Conservation (phyloP, 2,113 vertebrate species). For the Sander lucioperca region DNA sequence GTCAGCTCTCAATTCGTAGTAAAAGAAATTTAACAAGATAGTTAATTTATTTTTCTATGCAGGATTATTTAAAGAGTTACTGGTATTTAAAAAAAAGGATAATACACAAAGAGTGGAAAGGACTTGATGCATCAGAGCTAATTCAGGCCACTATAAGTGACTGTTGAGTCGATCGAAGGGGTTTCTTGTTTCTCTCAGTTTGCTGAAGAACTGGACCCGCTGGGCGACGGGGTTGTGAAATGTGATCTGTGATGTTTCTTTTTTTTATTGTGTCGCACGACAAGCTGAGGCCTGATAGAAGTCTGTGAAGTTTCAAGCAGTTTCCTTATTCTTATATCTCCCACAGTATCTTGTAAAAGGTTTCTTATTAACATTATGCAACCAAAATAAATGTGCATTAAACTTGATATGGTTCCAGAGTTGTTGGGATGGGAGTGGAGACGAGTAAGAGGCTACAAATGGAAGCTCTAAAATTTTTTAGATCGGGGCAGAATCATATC, state of each 20-base stretch:
- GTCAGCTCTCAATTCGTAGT: conserved; percentile 82
- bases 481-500: conserved; percentile 77
- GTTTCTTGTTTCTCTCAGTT: conserved; percentile 65
- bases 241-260: conserved; percentile 68
- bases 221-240: conserved; percentile 65
- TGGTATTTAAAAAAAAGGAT: conserved; percentile 80
- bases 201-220: conserved; percentile 60
- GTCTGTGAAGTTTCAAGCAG: conserved; percentile 74
- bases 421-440: conserved; percentile 55
- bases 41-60: conserved; percentile 89
- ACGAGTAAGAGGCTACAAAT: conserved; percentile 8
- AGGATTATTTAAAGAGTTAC: conserved; percentile 86
- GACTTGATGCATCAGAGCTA: conserved; percentile 70
- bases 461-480: conserved; percentile 67
- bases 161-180: conserved; percentile 49
- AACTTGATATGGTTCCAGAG: conserved; percentile 80
- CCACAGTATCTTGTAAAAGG: conserved; percentile 84
- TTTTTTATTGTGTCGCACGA: conserved; percentile 77
- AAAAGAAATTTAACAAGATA: conserved; percentile 78
- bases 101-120: conserved; percentile 53
- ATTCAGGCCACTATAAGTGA: conserved; percentile 67
- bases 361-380: conserved; percentile 87
- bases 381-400: conserved; percentile 90
- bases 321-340: conserved; percentile 84
- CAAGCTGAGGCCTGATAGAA: conserved; percentile 69